A percentile compares a stretch with the other conserved stretches of the same genome.
phyloP scores from a whole-genome alignment of 2,797 vertebrate genomes.

The Phataginus tricuspis region DNA sequence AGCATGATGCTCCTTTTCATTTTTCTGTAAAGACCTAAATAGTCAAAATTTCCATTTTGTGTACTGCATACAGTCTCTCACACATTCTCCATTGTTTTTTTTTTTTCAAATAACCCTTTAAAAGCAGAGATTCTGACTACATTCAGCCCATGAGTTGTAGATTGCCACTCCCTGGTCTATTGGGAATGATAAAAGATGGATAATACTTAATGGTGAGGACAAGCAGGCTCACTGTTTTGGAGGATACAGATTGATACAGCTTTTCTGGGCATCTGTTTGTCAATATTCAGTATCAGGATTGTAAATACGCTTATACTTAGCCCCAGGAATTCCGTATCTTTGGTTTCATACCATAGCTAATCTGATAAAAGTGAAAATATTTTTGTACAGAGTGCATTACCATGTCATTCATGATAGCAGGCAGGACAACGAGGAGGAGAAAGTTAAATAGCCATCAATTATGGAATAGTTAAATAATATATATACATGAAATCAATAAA shows the following conservation, averaged over 20 bases:
- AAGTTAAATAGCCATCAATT: neutral
- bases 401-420: neutral
- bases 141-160: neutral
- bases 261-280: neutral
- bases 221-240: neutral
- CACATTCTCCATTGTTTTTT: neutral
- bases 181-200: neutral
- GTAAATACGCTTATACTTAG: neutral
- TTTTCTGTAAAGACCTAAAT: neutral
- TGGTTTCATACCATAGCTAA: constrained; percentile 13
- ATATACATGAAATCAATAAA: constrained; percentile 1
- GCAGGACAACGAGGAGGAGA: neutral
- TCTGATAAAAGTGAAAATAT: neutral
- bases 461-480: neutral
- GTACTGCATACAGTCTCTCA: neutral
- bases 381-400: neutral
- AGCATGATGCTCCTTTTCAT: neutral
- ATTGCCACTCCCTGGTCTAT: neutral
- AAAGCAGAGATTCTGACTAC: neutral
- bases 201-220: neutral
- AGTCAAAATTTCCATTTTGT: neutral
- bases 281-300: neutral
- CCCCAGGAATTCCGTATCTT: neutral
- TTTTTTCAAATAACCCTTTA: neutral
- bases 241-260: neutral